Conservation (phyloP, 2,888 invertebrate species). For the Eueremaeus valkanovi region DNA sequence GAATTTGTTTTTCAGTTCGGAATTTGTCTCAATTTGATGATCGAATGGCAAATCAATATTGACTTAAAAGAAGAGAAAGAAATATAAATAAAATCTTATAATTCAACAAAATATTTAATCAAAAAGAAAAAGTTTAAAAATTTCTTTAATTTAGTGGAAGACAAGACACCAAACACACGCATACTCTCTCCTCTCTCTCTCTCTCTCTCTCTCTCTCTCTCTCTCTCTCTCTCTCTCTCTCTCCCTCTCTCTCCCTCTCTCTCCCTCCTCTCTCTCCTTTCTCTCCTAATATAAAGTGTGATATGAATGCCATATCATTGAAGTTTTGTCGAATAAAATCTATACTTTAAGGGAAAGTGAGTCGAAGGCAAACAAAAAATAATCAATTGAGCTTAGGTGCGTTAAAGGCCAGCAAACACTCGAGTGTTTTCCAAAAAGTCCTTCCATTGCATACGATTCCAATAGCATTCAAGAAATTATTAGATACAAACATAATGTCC, state of each 20-base stretch:
- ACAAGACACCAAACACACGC: not conserved
- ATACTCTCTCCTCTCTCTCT: not conserved
- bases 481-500: constrained; percentile 29
- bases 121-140: not conserved
- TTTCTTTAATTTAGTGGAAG: constrained; percentile 4
- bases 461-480: not conserved
- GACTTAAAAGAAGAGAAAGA: not conserved
- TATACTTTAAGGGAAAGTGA: not conserved
- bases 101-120: not conserved
- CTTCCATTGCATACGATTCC: not conserved
- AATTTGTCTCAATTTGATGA: constrained; percentile 10
- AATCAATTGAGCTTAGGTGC: not conserved
- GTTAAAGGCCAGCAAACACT: not conserved
- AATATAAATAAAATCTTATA: no score
- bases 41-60: constrained; percentile 8
- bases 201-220: not conserved
- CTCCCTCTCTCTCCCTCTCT: no score
- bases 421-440: not conserved
- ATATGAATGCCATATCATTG: not conserved
- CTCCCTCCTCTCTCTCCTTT: no score
- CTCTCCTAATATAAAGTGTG: no score
- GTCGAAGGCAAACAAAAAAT: not conserved
- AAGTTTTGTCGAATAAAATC: not conserved
- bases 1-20: not conserved
- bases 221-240: not conserved